These are phyloP conservation scores for Himalopsyche phryganea DNA, from an alignment of 1,140 invertebrate species.

Conservation along the genomic window DNA sequence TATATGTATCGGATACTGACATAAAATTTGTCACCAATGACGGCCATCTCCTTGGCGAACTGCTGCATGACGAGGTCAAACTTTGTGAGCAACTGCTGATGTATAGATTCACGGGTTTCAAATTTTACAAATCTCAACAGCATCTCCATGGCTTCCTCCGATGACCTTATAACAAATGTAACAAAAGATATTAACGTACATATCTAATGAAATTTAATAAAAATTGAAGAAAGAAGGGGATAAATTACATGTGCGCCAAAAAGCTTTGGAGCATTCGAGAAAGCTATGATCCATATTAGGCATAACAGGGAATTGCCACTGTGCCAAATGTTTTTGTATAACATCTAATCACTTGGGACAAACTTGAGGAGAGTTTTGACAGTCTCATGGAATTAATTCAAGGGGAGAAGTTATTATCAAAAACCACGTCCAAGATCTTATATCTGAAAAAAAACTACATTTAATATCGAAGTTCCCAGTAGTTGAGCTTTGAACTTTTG, in stretches of 20 bases:
- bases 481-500: too few species aligned
- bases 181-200: neutral
- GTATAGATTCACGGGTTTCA: slow-evolving; percentile 69
- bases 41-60: slow-evolving; percentile 76
- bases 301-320: too few species aligned
- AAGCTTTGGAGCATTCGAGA: neutral
- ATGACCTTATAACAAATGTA: slow-evolving; percentile 52
- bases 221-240: neutral
- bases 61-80: slow-evolving; percentile 82
- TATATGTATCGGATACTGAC: too few species aligned
- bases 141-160: slow-evolving; percentile 75
- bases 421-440: too few species aligned
- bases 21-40: slow-evolving; percentile 61
- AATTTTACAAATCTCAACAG: slow-evolving; percentile 77
- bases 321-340: too few species aligned
- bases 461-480: too few species aligned
- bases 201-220: slow-evolving; percentile 6
- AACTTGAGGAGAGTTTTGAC: too few species aligned
- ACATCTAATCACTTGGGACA: too few species aligned
- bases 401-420: too few species aligned
- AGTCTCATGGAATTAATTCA: too few species aligned
- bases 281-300: too few species aligned
- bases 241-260: neutral
- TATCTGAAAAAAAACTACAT: too few species aligned
- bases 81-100: slow-evolving; percentile 70